Base-by-base conservation (phyloP, 2,113 vertebrate genomes). In the Nannospalax galili region DNA sequence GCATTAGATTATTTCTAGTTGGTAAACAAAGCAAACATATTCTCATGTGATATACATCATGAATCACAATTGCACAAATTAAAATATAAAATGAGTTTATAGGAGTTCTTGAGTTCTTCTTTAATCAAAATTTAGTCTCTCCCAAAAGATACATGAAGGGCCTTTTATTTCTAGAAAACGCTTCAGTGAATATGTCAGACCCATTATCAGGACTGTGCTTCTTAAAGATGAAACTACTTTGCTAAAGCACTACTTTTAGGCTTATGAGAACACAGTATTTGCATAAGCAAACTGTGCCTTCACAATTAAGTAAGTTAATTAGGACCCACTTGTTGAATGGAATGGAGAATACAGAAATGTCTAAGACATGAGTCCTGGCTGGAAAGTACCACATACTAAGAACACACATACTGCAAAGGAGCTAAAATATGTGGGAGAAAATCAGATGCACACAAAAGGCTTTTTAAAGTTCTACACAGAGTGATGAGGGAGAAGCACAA, bases 91-190 rank as follows among this genome's bases (percentile, higher is more conserved):
- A 87, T 73, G 6, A 92, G 14, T 22, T 93, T 93, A 40, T 60
- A 48, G 88, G 17, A 87, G 37, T 92, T 91, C 1, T 58, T 84
- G 42, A 93, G n/a, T 80, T 94, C 14, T 87, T 22, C 48, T n/a
- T 93, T 88, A 84, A 28, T 30, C 58, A 90, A 86, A 96, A 67
- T 17, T 94, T 82, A 73, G 40, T 92, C 93, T 94, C 22, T 91
- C 15, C 20, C 86, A 1, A 35, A 94, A 82, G 80, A 80, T 93
- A 3, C 24, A 8, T 40, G 72, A 90, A 90, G 70, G 30, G 8
- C 1, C 2, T 79, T 42, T 5, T 22, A 16, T 92, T 93, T 96
- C 60, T 77, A 86, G 84, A 74, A 84, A 84, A 58, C 4, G 92
- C 20, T 91, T 88, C 22, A 89, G 28, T 90, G 40, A 95, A 37